Base-by-base conservation (phyloP, 2,113 vertebrate species). In the Pedionomus torquatus region DNA sequence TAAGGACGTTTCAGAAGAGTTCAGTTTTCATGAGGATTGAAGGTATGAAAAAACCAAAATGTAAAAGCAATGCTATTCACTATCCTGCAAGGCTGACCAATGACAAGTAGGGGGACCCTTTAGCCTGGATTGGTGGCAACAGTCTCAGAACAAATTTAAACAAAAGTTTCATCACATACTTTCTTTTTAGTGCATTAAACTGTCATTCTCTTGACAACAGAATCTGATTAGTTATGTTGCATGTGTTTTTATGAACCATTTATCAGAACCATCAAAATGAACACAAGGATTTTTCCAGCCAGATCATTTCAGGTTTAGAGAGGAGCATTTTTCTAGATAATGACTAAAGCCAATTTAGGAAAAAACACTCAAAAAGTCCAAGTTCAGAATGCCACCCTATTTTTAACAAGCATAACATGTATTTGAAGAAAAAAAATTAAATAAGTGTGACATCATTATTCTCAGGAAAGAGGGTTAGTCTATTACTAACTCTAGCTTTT, bases 21-120 rank as follows among this genome's bases (percentile, higher is more conserved):
- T 96, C 69, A 64, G 58, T 91, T 95, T 86, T 81, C 81, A 92
- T 93, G 90, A 96, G 95, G 92, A 93, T 93, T 97, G 94, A 97
- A 96, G 93, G 93, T 85, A 96, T 77, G 54, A 86, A 64, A 85
- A 55, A 57, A 35, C 7, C 7, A 49, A 83, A 82, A 89, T 5
- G 6, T 15, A 71, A 61, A 60, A 79, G 10, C 25, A 94, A 63
- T 70, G 65, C 4, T 83, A 90, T 90, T 75, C 25, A n/a, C 35
- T 77, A 41, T 13, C 15, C 28, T 68, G 8, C 44, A 76, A 88
- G 92, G 87, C 90, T 88, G 85, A 96, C 93, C 31, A 74, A 44
- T 70, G 68, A 83, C 52, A 57, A 85, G 11, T 14, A 66, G 2
- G 20, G 41, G 17, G 83, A 83, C 35, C 7, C 48, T 72, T 91